These are phyloP conservation scores for Cerastis rubricosa DNA, from an alignment of 2,888 invertebrate species.

Conservation along the genomic window DNA sequence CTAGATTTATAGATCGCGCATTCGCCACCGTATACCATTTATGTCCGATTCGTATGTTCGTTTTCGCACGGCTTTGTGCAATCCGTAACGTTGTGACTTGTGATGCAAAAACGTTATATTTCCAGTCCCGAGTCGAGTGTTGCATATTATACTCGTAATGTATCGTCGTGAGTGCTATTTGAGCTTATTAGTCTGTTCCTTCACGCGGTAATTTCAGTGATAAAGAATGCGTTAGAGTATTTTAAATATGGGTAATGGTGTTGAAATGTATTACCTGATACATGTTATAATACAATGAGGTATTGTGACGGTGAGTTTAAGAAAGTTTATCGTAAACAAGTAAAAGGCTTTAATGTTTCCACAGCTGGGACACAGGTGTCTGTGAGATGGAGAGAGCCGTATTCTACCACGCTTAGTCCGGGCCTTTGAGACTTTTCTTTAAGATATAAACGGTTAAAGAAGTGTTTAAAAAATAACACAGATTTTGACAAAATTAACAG, in stretches of 20 bases:
- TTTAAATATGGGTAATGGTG: not conserved
- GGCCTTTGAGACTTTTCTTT: not conserved
- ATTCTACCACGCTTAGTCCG: not conserved
- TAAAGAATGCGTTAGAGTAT: conserved; percentile 4
- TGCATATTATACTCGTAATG: conserved; percentile 26
- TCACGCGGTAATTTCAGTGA: conserved; percentile 12
- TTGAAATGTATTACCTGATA: not conserved
- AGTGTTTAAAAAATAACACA: not conserved
- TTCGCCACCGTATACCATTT: conserved; percentile 20
- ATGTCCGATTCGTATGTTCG: conserved; percentile 27
- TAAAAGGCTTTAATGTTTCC: not conserved
- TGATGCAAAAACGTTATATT: conserved; percentile 23
- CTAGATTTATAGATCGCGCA: conserved; percentile 61
- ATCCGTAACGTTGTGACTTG: conserved; percentile 14
- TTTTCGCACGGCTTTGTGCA: conserved; percentile 20
- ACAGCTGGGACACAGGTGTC: not conserved
- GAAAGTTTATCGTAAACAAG: too few species aligned
- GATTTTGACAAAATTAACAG: not conserved
- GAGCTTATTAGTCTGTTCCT: conserved; percentile 31
- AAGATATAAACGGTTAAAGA: not conserved
- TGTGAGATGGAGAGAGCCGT: not conserved
- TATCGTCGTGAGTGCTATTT: conserved; percentile 22
- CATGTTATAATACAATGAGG: not conserved
- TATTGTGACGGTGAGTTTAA: not conserved
- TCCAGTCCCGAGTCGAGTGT: conserved; percentile 1